phyloP scores from a whole-genome alignment of 2,113 vertebrate species.

The Rissa tridactyla region DNA sequence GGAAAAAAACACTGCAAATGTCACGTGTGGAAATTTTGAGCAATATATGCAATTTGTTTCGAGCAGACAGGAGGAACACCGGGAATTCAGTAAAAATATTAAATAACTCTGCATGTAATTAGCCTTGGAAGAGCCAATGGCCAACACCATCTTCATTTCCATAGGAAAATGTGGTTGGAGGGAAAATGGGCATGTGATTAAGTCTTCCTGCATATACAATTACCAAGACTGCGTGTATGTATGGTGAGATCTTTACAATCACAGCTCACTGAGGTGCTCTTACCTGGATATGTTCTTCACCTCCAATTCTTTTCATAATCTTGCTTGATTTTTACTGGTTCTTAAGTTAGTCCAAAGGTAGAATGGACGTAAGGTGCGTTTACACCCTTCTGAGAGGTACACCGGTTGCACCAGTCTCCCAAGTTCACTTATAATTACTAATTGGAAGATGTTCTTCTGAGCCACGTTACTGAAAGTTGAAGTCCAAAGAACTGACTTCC shows the following conservation, averaged over 20 bases:
- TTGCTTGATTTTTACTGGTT: background rate
- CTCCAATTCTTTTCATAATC: background rate
- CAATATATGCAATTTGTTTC: background rate
- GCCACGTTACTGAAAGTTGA: background rate
- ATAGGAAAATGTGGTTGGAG: background rate
- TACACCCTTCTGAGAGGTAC: background rate
- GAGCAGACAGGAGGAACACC: background rate
- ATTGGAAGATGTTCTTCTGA: background rate
- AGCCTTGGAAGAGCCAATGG: background rate
- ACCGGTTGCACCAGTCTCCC: background rate
- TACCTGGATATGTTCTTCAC: background rate
- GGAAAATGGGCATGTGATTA: background rate
- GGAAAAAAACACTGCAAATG: background rate
- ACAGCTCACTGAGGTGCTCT: background rate
- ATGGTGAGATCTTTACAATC: background rate
- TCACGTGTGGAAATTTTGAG: accelerated
- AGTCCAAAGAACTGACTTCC: background rate
- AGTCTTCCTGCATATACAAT: too few species aligned
- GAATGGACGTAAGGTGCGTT: background rate
- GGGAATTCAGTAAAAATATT: background rate
- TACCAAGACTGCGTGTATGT: background rate
- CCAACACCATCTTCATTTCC: background rate
- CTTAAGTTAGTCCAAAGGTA: background rate
- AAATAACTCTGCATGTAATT: background rate
- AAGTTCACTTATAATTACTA: background rate